phyloP scores from a whole-genome alignment of 2,888 invertebrate species.

The Drosophila monieri region DNA sequence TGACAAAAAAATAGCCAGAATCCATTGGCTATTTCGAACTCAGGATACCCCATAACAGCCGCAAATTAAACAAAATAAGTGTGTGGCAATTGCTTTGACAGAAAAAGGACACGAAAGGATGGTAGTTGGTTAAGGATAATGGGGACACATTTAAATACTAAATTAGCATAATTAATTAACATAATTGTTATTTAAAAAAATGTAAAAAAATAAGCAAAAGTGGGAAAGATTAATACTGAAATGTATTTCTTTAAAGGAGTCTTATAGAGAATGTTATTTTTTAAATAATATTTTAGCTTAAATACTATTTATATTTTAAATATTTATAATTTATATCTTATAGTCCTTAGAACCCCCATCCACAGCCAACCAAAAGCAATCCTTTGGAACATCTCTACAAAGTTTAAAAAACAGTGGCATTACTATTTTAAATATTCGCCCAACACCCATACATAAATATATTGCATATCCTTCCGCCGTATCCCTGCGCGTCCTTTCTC shows the following conservation, averaged over 20 bases:
- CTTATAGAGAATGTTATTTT: too few species aligned
- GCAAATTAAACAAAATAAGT: background rate
- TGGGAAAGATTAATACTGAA: too few species aligned
- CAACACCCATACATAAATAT: background rate
- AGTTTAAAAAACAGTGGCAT: background rate
- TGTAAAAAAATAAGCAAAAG: background rate
- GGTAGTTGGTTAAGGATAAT: background rate
- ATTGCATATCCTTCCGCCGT: background rate
- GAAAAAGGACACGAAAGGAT: background rate
- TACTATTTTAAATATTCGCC: background rate
- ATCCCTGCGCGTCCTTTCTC: background rate
- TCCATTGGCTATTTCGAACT: conserved; percentile 1
- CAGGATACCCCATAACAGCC: background rate
- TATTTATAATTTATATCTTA: background rate
- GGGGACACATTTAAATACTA: background rate
- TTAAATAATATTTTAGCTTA: too few species aligned
- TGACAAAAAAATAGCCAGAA: background rate
- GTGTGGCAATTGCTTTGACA: background rate
- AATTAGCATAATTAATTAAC: background rate
- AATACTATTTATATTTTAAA: background rate
- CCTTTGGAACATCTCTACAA: background rate
- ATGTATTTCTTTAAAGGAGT: too few species aligned
- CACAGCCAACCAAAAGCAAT: background rate
- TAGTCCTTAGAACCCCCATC: too few species aligned
- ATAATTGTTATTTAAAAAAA: background rate